Evolutionary conservation across 1,140 invertebrate species (phyloP).

Genomic region (Diabrotica undecimpunctata): DNA sequence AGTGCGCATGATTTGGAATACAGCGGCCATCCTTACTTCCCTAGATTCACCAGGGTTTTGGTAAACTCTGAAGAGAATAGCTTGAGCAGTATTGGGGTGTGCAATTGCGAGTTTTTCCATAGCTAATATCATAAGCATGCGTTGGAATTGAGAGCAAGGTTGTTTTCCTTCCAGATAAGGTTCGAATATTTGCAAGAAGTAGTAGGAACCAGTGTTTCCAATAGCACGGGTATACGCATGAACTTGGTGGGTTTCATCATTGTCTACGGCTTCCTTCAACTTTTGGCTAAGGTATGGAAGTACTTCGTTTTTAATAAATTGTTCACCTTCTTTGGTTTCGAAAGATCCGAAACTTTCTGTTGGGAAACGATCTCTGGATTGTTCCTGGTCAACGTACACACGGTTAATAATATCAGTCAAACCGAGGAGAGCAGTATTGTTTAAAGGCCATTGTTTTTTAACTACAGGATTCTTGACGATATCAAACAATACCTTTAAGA

Average conservation of each 20-base stretch:
- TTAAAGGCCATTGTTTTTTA: constrained; percentile 49
- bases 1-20: constrained; percentile 55
- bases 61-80: constrained; percentile 63
- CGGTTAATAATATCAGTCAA: constrained; percentile 56
- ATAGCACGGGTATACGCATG: constrained; percentile 60
- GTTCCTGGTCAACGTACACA: constrained; percentile 54
- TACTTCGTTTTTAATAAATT: constrained; percentile 53
- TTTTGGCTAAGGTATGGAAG: constrained; percentile 56
- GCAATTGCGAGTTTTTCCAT: constrained; percentile 51
- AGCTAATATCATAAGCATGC: constrained; percentile 57
- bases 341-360: constrained; percentile 59
- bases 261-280: constrained; percentile 52
- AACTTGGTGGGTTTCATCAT: constrained; percentile 53
- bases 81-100: constrained; percentile 51
- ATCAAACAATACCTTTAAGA: constrained; percentile 56
- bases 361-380: constrained; percentile 58
- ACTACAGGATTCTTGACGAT: constrained; percentile 52
- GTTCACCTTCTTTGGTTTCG: constrained; percentile 47
- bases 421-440: constrained; percentile 53
- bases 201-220: constrained; percentile 58
- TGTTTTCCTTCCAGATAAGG: constrained; percentile 64
- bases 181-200: constrained; percentile 57
- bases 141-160: constrained; percentile 55
- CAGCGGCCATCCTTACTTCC: constrained; percentile 62
- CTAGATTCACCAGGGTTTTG: constrained; percentile 60